A percentile compares a stretch with the other conserved stretches of the same genome.
phyloP scores from a whole-genome alignment of 2,797 vertebrate species.

The Falco rusticolus region DNA sequence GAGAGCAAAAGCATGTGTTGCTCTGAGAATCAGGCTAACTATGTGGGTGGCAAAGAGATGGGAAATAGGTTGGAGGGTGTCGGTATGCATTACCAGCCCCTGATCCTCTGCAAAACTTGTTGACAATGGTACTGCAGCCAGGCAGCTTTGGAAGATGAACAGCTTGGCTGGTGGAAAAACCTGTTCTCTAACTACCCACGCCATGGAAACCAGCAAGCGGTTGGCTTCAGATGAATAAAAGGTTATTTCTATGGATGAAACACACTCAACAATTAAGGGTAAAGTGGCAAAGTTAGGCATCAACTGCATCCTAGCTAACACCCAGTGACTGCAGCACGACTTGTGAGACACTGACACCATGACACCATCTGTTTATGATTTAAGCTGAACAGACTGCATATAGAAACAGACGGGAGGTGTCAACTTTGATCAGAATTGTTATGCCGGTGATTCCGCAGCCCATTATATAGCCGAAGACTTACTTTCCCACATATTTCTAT shows the following conservation, averaged over 20 bases:
- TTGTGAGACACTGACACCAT: slow-evolving; percentile 48
- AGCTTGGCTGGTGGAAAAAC: slow-evolving; percentile 48
- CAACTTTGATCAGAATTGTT: slow-evolving; percentile 56
- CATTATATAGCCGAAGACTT: not conserved
- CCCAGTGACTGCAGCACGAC: slow-evolving; percentile 21
- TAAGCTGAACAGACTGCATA: slow-evolving; percentile 54
- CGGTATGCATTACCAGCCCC: slow-evolving; percentile 16
- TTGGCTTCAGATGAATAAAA: slow-evolving; percentile 54
- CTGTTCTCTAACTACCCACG: slow-evolving; percentile 42
- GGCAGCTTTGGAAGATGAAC: slow-evolving; percentile 47
- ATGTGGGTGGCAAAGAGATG: slow-evolving; percentile 51
- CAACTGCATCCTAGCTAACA: slow-evolving; percentile 6
- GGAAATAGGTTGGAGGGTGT: slow-evolving; percentile 56
- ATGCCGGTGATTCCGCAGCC: slow-evolving; percentile 21
- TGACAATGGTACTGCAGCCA: slow-evolving; percentile 49
- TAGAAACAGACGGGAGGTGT: slow-evolving; percentile 65
- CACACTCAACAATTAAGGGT: slow-evolving; percentile 19
- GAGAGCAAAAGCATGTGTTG: slow-evolving; percentile 24
- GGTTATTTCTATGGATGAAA: slow-evolving; percentile 57
- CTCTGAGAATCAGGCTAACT: slow-evolving; percentile 29
- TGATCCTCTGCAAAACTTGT: slow-evolving; percentile 61
- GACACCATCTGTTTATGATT: slow-evolving; percentile 59
- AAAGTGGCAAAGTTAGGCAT: slow-evolving; percentile 34
- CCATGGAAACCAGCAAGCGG: slow-evolving; percentile 37
- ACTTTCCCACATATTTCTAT: slow-evolving; percentile 35